These are phyloP conservation scores for Alosa alosa DNA, from an alignment of 2,113 vertebrate species.

Conservation along the genomic window DNA sequence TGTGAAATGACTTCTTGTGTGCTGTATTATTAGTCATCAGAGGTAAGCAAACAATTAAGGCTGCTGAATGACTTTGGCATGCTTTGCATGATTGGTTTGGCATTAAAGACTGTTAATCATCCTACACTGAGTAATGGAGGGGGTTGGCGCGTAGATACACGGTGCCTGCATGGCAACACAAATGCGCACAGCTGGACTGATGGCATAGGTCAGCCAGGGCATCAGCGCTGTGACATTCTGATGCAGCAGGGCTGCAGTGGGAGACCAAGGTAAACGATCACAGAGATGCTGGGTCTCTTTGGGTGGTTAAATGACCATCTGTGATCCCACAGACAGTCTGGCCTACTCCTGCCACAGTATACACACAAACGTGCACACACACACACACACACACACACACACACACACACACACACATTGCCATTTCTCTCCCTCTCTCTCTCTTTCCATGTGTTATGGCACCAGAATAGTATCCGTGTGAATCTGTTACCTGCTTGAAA, in stretches of 20 bases:
- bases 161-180: conserved; percentile 44
- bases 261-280: conserved; percentile 65
- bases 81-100: neutral
- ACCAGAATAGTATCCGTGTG: neutral
- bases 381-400: neutral
- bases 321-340: conserved; percentile 64
- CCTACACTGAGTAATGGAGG: conserved; percentile 33
- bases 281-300: conserved; percentile 61
- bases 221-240: neutral
- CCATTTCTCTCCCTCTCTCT: neutral
- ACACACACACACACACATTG: neutral
- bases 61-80: neutral
- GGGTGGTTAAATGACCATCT: conserved; percentile 79
- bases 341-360: conserved; percentile 25
- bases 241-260: conserved; percentile 44
- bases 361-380: neutral
- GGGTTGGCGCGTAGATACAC: conserved; percentile 46
- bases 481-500: neutral
- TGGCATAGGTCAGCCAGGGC: conserved; percentile 28
- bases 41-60: neutral
- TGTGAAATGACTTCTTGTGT: neutral
- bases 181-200: conserved; percentile 47
- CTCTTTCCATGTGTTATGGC: neutral
- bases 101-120: conserved; percentile 48
- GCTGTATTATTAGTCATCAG: neutral